Conservation (phyloP, 2,797 vertebrate genomes). For the Muraenolepis orangiensis region DNA sequence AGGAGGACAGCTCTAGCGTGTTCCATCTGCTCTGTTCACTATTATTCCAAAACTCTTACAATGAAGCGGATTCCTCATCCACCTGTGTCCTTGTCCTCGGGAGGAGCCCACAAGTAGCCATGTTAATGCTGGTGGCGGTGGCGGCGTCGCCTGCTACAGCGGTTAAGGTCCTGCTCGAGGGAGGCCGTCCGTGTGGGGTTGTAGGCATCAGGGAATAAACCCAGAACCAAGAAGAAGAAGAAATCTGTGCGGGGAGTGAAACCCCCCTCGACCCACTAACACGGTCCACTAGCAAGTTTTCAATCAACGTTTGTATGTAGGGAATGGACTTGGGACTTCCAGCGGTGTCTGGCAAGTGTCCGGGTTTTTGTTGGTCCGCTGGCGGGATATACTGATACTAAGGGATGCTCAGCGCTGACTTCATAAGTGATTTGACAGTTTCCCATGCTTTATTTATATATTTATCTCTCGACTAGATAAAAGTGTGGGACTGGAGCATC, state of each 20-base stretch:
- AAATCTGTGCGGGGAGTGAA: neutral
- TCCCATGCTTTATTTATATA: constrained; percentile 2
- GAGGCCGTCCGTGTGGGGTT: neutral
- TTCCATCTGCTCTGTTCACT: too few species aligned
- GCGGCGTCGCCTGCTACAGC: too few species aligned
- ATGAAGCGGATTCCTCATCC: too few species aligned
- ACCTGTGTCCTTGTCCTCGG: too few species aligned
- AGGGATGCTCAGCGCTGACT: neutral
- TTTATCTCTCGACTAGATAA: neutral
- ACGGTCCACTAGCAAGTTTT: neutral
- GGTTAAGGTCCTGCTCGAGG: neutral
- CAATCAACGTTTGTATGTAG: neutral
- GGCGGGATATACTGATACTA: neutral
- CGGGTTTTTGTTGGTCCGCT: neutral
- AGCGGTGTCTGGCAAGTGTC: neutral
- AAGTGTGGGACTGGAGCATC: neutral
- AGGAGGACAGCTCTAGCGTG: too few species aligned
- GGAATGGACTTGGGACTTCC: neutral
- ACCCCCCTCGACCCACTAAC: neutral
- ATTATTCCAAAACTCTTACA: too few species aligned
- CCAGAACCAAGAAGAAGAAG: neutral
- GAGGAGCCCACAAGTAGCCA: too few species aligned
- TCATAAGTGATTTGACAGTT: neutral
- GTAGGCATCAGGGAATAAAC: neutral
- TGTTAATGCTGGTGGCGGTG: too few species aligned